phyloP scores from a whole-genome alignment of 2,888 invertebrate genomes.

The Pollenia labialis region DNA sequence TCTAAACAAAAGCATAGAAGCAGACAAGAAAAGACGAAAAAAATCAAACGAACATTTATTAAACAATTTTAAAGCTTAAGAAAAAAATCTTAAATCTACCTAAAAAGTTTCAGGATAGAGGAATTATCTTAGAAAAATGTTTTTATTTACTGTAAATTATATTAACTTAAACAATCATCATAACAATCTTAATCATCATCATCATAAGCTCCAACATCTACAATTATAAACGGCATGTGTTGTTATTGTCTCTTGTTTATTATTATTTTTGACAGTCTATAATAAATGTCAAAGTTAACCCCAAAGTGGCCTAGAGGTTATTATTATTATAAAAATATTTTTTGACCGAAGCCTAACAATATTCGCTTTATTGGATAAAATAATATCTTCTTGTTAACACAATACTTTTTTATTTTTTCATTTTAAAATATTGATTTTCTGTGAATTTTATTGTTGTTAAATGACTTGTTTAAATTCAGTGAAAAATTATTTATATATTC shows the following conservation, averaged over 20 bases:
- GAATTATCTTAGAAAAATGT: not conserved
- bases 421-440: too few relatives aligned
- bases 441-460: too few relatives aligned
- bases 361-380: too few relatives aligned
- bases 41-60: not conserved
- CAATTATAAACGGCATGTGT: constrained; percentile 31
- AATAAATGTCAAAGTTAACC: constrained; percentile 13
- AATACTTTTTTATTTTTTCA: too few relatives aligned
- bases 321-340: constrained; percentile 1
- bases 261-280: constrained; percentile 11
- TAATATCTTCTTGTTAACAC: too few relatives aligned
- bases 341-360: not conserved
- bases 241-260: not conserved
- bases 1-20: not conserved
- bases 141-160: constrained; percentile 11
- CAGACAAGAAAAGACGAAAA: not conserved
- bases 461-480: too few relatives aligned
- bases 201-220: not conserved
- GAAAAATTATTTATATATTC: too few relatives aligned
- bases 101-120: not conserved
- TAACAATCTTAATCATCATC: not conserved
- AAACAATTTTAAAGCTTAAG: not conserved
- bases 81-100: not conserved
- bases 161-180: constrained; percentile 15
- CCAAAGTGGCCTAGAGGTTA: constrained; percentile 5